Evolutionary conservation across 2,113 vertebrate genomes (phyloP), one percentile per base, ranked within the genome.

Genomic region (Thryonomys swinderianus): DNA sequence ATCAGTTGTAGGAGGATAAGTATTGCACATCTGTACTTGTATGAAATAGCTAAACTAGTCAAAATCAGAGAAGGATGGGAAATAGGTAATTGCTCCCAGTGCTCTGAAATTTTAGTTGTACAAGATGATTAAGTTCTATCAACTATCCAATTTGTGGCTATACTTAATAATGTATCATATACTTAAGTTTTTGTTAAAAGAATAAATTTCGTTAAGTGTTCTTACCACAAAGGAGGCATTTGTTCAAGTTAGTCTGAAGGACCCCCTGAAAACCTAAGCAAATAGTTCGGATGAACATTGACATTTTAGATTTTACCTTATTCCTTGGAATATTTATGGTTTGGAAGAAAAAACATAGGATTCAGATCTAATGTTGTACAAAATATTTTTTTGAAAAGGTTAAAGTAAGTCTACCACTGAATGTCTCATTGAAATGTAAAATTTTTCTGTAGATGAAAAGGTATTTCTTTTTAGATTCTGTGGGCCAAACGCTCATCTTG

Each of bases 381-480:
- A 85, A 88, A 61, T 74, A 18, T 78, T 93, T 88, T 51, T 86
- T 89, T 42, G 40, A 96, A 95, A 85, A 73, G 59, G 82, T 96
- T 94, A 85, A 85, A 88, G 57, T 79, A 88, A 89, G 25, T 85
- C 74, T 90, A 51, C n/a, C 64, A 86, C 32, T 78, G 27, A 73
- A 80, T 88, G 48, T 94, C 90, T 95, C 37, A 71, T 7, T 73
- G 64, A 96, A 96, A 95, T 64, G 2, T 71, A 83, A 85, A 78
- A 30, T 18, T 92, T 92, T 93, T 90, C 40, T 71, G 25, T 76
- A 89, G n/a, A 59, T 94, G 86, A 53, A 89, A 93, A 95, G 53
- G 16, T 53, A 67, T 84, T 92, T 89, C 67, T 69, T 51, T 91
- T 7, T 69, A 82, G 55, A 25, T 76, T 92, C 62, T 73, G 16